Conservation (phyloP, 2,888 invertebrate genomes). For the Hydropsyche betteni region DNA sequence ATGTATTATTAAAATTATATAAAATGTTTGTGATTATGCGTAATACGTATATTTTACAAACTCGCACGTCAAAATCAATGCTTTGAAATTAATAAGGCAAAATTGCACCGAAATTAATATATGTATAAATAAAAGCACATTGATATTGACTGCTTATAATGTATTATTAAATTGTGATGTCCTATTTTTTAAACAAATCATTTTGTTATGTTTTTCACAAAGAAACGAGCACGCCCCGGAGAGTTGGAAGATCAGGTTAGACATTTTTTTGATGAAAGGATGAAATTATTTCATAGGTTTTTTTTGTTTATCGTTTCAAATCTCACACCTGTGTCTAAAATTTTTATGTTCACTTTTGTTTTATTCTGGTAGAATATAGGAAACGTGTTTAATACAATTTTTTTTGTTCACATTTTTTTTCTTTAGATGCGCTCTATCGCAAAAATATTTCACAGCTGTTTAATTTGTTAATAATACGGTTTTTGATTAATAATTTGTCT, state of each 20-base stretch:
- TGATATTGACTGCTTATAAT: constrained; percentile 10
- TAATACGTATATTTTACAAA: constrained; percentile 10
- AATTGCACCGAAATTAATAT: neutral
- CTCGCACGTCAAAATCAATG: neutral
- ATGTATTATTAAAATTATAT: constrained; percentile 18
- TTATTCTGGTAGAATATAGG: constrained; percentile 41
- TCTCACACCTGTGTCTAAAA: constrained; percentile 50
- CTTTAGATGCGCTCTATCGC: constrained; percentile 30
- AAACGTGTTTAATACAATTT: constrained; percentile 36
- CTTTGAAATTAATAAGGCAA: too few relatives aligned
- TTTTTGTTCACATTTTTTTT: constrained; percentile 35
- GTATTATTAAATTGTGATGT: constrained; percentile 33
- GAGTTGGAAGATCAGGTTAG: constrained; percentile 83
- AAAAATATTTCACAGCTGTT: constrained; percentile 26
- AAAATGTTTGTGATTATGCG: constrained; percentile 1
- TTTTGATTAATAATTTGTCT: constrained; percentile 18
- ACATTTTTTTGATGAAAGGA: constrained; percentile 42
- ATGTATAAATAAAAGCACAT: neutral
- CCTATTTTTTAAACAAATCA: constrained; percentile 19
- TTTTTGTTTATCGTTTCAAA: constrained; percentile 36
- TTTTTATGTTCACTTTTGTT: constrained; percentile 42
- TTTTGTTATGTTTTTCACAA: constrained; percentile 67
- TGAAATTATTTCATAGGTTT: constrained; percentile 46
- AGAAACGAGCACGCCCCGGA: constrained; percentile 81
- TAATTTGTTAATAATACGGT: constrained; percentile 33